These are phyloP conservation scores for silkworm (Bombyx mori) DNA, from an alignment of 1,140 invertebrate species.

Conservation along the genomic window DNA sequence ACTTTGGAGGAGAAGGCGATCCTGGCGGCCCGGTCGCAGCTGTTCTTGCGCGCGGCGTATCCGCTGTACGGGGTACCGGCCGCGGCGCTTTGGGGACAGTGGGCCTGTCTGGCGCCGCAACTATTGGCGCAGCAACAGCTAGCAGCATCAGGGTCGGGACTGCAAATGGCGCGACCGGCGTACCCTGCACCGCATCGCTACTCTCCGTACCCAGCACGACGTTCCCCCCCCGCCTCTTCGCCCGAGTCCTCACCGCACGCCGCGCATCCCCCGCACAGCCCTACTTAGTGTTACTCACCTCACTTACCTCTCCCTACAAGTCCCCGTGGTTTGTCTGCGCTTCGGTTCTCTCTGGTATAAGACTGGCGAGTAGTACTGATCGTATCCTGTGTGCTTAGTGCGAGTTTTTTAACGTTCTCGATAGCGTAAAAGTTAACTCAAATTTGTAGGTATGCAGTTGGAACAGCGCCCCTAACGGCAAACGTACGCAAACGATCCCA, in stretches of 20 bases:
- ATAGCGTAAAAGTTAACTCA: too few species aligned
- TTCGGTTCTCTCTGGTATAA: conserved; percentile 11
- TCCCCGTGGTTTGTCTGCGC: conserved; percentile 11
- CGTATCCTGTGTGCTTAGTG: conserved; percentile 3
- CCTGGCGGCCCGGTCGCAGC: conserved; percentile 77
- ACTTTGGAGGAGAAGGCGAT: conserved; percentile 84
- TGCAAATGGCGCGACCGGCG: conserved; percentile 70
- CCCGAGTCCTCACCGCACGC: conserved; percentile 67
- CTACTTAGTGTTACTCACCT: conserved; percentile 56
- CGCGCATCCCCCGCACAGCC: conserved; percentile 58
- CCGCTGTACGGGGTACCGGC: conserved; percentile 73
- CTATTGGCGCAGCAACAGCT: conserved; percentile 67
- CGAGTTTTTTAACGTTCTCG: too few species aligned
- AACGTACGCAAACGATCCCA: too few species aligned
- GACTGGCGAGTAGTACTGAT: conserved; percentile 13
- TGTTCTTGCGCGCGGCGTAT: conserved; percentile 77
- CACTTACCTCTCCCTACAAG: conserved; percentile 17
- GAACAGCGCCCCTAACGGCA: too few species aligned
- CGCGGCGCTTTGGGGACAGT: conserved; percentile 74
- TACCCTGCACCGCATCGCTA: conserved; percentile 72
- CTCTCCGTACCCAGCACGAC: conserved; percentile 71
- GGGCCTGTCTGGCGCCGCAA: conserved; percentile 74
- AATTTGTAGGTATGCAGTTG: too few species aligned
- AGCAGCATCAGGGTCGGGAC: conserved; percentile 55
- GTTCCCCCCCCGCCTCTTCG: conserved; percentile 64